Base-by-base conservation (phyloP, 1,140 invertebrate species). In the Antheraea pernyi region DNA sequence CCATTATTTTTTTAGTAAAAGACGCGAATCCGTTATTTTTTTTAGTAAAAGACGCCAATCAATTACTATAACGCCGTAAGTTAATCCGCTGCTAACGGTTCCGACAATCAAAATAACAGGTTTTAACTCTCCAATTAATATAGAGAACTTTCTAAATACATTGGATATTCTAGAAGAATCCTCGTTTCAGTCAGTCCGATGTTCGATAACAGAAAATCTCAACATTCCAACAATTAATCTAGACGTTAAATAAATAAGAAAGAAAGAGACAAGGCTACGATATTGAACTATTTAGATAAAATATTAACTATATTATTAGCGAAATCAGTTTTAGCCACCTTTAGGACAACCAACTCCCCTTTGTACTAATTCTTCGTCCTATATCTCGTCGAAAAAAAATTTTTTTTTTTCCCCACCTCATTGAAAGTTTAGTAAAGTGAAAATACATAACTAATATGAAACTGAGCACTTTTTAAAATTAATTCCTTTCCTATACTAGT, bases 301-400 rank as follows among this genome's bases (percentile, higher is more conserved):
- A 65, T 79, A 75, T 83, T 80, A 53, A 82, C 79, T 79, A 79
- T 81, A 79, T 79, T 83, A 85, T 75, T 71, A 84, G 79, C 75
- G 77, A 81, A 86, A 86, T 76, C 81, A 81, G 86, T 81, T 68
- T 80, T 71, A 77, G 78, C 75, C 80, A 79, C 76, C 73, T 71
- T 67, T 46, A 69, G 62, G 30, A 22, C 59, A 80, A 70, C 75
- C 75, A 81, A 72, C 71, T 16, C 36, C 53, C n/a, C 67, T 86
- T 88, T 88, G 85, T 88, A 88, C 85, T 88, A 80, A 84, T 70
- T 74, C 72, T 70, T 67, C 70, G 58, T 62, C 62, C 16, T 63
- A 13, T 16, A 63, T 37, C 61, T 37, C 46, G 46, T 53, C 11
- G 22, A 30, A 30, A 30, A 30, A 30, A 30, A 30, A 9, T 13